These are phyloP conservation scores for Girardinus metallicus DNA, from an alignment of 2,797 vertebrate species.

Conservation along the genomic window DNA sequence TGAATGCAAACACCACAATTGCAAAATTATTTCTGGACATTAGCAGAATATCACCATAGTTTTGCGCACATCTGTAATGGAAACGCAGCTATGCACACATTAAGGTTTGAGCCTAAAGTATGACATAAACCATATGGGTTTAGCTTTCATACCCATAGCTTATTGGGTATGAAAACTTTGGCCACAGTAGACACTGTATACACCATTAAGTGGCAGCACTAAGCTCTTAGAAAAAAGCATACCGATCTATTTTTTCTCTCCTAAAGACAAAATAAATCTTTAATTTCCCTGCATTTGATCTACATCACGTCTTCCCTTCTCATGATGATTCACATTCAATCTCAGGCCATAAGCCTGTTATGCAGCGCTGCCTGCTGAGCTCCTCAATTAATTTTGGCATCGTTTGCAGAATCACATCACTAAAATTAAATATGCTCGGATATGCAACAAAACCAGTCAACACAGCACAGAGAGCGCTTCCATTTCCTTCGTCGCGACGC, in stretches of 20 bases:
- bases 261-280: slow-evolving; percentile 6
- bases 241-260: neutral
- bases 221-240: neutral
- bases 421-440: slow-evolving; percentile 52
- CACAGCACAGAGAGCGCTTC: neutral
- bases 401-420: slow-evolving; percentile 56
- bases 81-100: neutral
- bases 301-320: slow-evolving; percentile 29
- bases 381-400: slow-evolving; percentile 57
- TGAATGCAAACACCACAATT: too few species aligned
- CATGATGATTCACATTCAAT: slow-evolving; percentile 51
- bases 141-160: neutral
- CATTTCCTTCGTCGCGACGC: slow-evolving; percentile 20
- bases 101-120: neutral
- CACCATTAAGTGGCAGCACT: too few species aligned
- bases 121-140: neutral
- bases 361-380: slow-evolving; percentile 45
- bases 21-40: too few species aligned
- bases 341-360: slow-evolving; percentile 51
- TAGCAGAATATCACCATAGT: too few species aligned
- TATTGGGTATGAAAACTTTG: neutral
- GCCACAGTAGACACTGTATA: neutral
- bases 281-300: slow-evolving; percentile 32
- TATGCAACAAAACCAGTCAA: slow-evolving; percentile 34
- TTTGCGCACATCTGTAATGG: too few species aligned